Base-by-base conservation (phyloP, 2,797 vertebrate species). In the Antennarius maculatus region DNA sequence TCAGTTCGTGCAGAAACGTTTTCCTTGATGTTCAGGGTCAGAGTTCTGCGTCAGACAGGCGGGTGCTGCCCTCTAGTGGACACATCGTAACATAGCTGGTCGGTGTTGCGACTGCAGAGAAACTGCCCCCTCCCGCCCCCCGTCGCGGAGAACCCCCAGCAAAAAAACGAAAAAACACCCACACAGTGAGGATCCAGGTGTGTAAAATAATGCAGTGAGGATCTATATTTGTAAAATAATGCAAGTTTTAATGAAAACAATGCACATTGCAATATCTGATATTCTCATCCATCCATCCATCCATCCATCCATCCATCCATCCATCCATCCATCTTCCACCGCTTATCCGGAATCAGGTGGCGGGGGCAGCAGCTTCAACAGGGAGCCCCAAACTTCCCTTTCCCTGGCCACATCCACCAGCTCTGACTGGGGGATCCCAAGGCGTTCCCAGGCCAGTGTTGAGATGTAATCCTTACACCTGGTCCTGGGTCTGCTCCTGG, bases 41-140 rank as follows among this genome's bases (percentile, higher is more conserved):
- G 13, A 0, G 34, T 5, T 47, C 17, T 13, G 5, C 31, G 18
- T 39, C 7, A 17, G 49, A 59, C 13, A 49, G 72, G 56, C 37
- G 37, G 8, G 66, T 85, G 58, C 75, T 71, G 74, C 87, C 87
- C 77, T 54, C 88, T 39, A 37, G 81, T 87, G 89, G 86, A 54
- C n/a, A 6, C 1, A n/a, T 2, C 39, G n/a, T 11, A 16, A 28
- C 5, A n/a, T 6, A 6, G 37, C 37, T 2, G 37, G 37, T 9
- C 9, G 31, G 7, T 39, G 37, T 6, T 39, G 5, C 0, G 4
- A 8, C 31, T 55, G 51, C 54, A 49, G 45, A 10, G 5, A 54
- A n/a, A 17, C n/a, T 53, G 2, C 5, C 2, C 3, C 16, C 9
- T 41, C 18, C 18, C 23, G n/a, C n/a, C n/a, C n/a, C n/a, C 18